These are phyloP conservation scores for Macropis europaea DNA, from an alignment of 2,888 invertebrate species.

Conservation along the genomic window DNA sequence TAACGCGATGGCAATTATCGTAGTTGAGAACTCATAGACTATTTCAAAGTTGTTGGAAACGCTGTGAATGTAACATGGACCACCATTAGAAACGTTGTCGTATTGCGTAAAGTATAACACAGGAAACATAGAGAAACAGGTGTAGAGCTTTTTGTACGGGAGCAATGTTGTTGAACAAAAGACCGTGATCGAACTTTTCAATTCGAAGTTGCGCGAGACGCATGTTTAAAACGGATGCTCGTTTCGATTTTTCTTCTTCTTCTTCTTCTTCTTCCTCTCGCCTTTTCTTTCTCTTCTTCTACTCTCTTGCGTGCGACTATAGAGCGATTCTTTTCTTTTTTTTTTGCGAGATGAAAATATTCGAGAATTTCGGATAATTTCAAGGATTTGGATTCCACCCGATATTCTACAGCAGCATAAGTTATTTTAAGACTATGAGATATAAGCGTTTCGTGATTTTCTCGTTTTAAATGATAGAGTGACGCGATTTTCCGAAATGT, in stretches of 20 bases:
- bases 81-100: constrained; percentile 67
- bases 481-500: not conserved
- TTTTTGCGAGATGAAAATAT: no score
- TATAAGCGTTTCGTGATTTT: no score
- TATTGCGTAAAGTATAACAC: constrained; percentile 41
- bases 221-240: constrained; percentile 46
- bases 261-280: not conserved
- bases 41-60: constrained; percentile 69
- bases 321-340: no score
- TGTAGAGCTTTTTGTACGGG: constrained; percentile 49
- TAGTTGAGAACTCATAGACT: constrained; percentile 68
- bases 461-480: not conserved
- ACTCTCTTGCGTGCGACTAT: not conserved
- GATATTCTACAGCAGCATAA: not conserved
- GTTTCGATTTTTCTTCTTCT: constrained; percentile 27
- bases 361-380: not conserved
- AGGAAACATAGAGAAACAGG: constrained; percentile 17
- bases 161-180: constrained; percentile 49
- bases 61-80: constrained; percentile 75
- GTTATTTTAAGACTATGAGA: no score
- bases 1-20: constrained; percentile 50
- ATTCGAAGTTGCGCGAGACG: constrained; percentile 35
- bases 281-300: not conserved
- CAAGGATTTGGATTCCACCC: not conserved
- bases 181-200: constrained; percentile 30